phyloP scores from a whole-genome alignment of 2,888 invertebrate species.

The Polymixis lichenea region DNA sequence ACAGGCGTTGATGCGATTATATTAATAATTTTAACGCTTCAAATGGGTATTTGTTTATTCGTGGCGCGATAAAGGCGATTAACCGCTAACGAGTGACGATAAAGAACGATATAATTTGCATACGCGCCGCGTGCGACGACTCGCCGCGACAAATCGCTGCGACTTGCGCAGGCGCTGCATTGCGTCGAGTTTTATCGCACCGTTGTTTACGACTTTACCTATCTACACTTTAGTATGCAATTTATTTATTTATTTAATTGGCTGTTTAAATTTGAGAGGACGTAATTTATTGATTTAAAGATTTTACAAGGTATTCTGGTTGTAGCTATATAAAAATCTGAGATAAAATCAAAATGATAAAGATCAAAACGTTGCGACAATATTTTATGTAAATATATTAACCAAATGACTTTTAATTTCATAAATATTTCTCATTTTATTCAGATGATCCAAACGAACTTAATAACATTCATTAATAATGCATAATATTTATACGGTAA shows the following conservation, averaged over 20 bases:
- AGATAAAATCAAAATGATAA: slow-evolving; percentile 38
- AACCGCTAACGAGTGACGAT: slow-evolving; percentile 81
- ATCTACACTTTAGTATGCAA: slow-evolving; percentile 46
- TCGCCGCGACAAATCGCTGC: slow-evolving; percentile 60
- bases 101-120: slow-evolving; percentile 77
- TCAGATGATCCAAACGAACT: slow-evolving; percentile 29
- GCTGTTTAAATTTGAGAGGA: slow-evolving; percentile 38
- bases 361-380: slow-evolving; percentile 31
- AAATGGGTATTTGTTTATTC: slow-evolving; percentile 86
- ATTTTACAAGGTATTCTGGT: slow-evolving; percentile 38
- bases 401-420: slow-evolving; percentile 29
- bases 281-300: slow-evolving; percentile 56
- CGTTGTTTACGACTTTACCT: slow-evolving; percentile 52
- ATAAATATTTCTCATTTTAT: slow-evolving; percentile 27
- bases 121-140: slow-evolving; percentile 63
- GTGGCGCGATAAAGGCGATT: slow-evolving; percentile 81
- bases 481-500: slow-evolving; percentile 55
- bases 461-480: slow-evolving; percentile 51
- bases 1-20: slow-evolving; percentile 76
- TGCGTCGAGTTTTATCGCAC: slow-evolving; percentile 45
- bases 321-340: slow-evolving; percentile 21
- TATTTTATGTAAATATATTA: slow-evolving; percentile 49
- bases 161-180: slow-evolving; percentile 46
- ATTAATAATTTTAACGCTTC: slow-evolving; percentile 85
- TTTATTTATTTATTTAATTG: slow-evolving; percentile 57